Base-by-base conservation (phyloP, 2,113 vertebrate species). In the Pristiophorus japonicus region DNA sequence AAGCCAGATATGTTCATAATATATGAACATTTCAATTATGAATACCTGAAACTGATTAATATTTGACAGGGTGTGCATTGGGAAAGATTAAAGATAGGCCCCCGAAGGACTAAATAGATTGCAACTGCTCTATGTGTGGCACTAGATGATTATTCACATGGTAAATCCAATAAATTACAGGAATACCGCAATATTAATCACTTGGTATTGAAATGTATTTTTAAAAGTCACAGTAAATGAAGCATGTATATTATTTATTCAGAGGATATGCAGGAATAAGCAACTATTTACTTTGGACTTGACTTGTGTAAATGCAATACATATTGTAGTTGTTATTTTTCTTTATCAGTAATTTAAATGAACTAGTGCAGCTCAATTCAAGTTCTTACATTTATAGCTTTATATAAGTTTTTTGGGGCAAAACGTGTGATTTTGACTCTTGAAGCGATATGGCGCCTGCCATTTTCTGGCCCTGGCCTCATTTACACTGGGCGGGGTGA, bases 121-220 rank as follows among this genome's bases (percentile, higher is more conserved):
- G n/a, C 95, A 95, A 88, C 95, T 96, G 96, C 96, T 95, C 81
- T 59, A 94, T 95, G 95, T 96, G 96, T 94, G 95, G 96, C 96
- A 95, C 94, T 96, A 95, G 96, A 96, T 96, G 97, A 97, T 97
- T 96, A 96, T 87, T 96, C 96, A 96, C 95, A 51, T 95, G 96
- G 96, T 95, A 73, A 96, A 97, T 97, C 96, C 96, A 96, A 97
- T 96, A 97, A 97, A 97, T 96, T 88, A 95, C 45, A 96, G 96
- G 96, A 92, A 90, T 96, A 96, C 95, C 95, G 63, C 96, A 95
- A 96, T 95, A 96, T 96, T 96, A 97, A 97, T 96, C 70, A 87
- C 70, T 96, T 96, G 96, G 96, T 96, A 97, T 96, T 96, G 96
- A 96, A 97, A 97, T 70, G 47, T 96, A 92, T 92, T 96, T 96